phyloP scores from a whole-genome alignment of 2,888 invertebrate species.

The Drosophila quinaria region DNA sequence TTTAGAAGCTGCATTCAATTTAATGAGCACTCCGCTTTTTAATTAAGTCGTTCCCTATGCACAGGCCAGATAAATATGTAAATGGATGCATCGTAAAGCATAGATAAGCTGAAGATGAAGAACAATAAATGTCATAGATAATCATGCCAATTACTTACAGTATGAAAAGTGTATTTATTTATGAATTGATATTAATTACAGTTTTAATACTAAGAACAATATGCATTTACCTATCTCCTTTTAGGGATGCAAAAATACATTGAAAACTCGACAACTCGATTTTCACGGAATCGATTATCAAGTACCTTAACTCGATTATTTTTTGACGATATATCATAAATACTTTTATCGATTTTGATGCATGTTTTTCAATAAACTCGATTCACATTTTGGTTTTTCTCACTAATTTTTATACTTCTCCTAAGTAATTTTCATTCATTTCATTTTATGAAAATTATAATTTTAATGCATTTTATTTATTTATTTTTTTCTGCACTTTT shows the following conservation, averaged over 20 bases:
- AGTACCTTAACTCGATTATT: no score
- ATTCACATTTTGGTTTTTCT: no score
- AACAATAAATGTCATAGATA: conserved; percentile 13
- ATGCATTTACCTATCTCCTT: background rate
- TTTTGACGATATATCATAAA: no score
- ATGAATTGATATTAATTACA: background rate
- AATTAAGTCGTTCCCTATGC: conserved; percentile 63
- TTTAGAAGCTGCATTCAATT: conserved; percentile 61
- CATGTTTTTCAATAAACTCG: no score
- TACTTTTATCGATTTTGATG: no score
- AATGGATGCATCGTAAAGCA: conserved; percentile 20
- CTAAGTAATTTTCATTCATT: no score
- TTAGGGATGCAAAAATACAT: background rate
- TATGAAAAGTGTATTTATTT: background rate
- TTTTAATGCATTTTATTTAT: no score
- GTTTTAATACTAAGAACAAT: background rate
- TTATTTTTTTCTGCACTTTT: no score
- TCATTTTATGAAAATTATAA: no score
- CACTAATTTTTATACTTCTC: no score
- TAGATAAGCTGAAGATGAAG: conserved; percentile 28
- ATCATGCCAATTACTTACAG: conserved; percentile 32
- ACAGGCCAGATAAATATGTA: conserved; percentile 22
- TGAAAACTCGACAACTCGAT: no score
- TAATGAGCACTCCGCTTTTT: conserved; percentile 69
- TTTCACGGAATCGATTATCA: no score